Conservation (phyloP, 2,113 vertebrate species). For the Eclectus roratus region DNA sequence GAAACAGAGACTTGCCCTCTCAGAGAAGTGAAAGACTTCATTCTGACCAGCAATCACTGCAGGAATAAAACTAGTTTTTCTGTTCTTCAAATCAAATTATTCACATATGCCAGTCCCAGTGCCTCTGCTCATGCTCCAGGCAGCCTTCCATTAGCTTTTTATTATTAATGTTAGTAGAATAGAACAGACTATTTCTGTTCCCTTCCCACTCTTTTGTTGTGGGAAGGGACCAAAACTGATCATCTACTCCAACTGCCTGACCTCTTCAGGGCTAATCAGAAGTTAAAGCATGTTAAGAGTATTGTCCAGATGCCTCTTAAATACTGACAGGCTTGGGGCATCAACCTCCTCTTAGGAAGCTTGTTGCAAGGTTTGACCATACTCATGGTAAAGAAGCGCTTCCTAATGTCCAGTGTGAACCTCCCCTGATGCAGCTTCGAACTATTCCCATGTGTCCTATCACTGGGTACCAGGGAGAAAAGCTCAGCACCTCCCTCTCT, state of each 20-base stretch:
- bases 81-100: not conserved
- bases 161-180: not conserved
- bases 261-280: not conserved
- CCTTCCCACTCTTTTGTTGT: not conserved
- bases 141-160: not conserved
- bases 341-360: not conserved
- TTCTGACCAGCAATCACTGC: not conserved
- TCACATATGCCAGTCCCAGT: not conserved
- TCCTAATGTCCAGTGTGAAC: not conserved
- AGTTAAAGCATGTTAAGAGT: not conserved
- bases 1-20: not conserved
- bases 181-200: not conserved
- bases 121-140: not conserved
- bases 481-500: not conserved
- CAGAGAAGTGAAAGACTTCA: not conserved
- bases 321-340: not conserved
- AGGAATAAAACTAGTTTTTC: not conserved
- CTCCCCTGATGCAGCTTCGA: not conserved
- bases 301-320: not conserved
- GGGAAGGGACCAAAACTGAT: not conserved
- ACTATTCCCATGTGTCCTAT: rapidly evolving
- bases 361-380: not conserved
- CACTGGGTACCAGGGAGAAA: not conserved
- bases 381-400: not conserved
- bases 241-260: not conserved